These are phyloP conservation scores for Okapia johnstoni DNA, from an alignment of 2,113 vertebrate genomes.

Conservation along the genomic window DNA sequence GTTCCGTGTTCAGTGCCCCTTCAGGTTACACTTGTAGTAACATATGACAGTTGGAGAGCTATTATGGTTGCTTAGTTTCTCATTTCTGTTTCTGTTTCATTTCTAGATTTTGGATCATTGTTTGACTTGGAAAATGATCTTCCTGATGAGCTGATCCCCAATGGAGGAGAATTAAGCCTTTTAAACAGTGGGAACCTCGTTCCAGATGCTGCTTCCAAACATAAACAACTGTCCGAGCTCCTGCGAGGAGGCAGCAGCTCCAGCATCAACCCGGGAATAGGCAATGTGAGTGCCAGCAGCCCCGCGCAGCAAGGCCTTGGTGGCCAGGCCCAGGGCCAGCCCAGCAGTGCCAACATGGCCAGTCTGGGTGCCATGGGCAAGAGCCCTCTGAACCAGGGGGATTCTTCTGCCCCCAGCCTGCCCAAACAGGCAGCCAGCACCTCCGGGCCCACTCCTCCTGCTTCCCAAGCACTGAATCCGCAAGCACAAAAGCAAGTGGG, in stretches of 20 bases:
- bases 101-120: slow-evolving; percentile 94
- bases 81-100: slow-evolving; percentile 74
- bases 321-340: slow-evolving; percentile 83
- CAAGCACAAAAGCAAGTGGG: slow-evolving; percentile 91
- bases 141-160: slow-evolving; percentile 97
- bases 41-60: neutral
- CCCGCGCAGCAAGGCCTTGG: slow-evolving; percentile 88
- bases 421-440: slow-evolving; percentile 82
- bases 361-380: slow-evolving; percentile 87
- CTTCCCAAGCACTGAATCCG: slow-evolving; percentile 87
- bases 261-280: slow-evolving; percentile 84
- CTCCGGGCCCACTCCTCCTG: slow-evolving; percentile 81
- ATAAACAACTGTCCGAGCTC: slow-evolving; percentile 97
- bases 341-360: slow-evolving; percentile 79
- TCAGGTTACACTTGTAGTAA: neutral
- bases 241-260: slow-evolving; percentile 90
- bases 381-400: slow-evolving; percentile 88
- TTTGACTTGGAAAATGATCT: slow-evolving; percentile 99
- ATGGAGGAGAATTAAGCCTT: slow-evolving; percentile 91
- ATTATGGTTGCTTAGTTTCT: slow-evolving; percentile 56
- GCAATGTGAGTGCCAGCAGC: slow-evolving; percentile 87
- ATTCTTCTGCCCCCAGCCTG: slow-evolving; percentile 79
- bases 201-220: slow-evolving; percentile 95
- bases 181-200: slow-evolving; percentile 89
- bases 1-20: neutral